Evolutionary conservation across 1,140 invertebrate genomes (phyloP), one percentile per base, ranked within the genome.

Genomic region (Papilio polytes): DNA sequence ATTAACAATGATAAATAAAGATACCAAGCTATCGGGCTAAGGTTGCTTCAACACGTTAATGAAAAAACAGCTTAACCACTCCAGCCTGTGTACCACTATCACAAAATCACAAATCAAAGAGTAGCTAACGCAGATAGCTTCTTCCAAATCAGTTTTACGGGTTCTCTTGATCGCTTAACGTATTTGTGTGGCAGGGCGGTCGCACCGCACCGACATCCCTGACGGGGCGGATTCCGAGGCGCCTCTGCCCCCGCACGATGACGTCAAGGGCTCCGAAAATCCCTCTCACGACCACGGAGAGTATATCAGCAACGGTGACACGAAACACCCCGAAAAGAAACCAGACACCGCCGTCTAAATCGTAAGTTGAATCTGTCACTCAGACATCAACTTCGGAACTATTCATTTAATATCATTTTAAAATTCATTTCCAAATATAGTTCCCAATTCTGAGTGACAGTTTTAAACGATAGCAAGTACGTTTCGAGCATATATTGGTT

Each of bases 271-370:
- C 53, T 89, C 95, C 1, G 96, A 96, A 84, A 96, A 96, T 86
- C 96, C 95, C 46, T 93, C 96, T 44, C 95, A 96, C 85, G 95
- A 96, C 83, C 95, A 95, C 81, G 94, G 95, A 26, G 95, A 96
- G 79, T 96, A 96, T 88, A 96, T 96, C 88, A 90, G 90, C 84
- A 96, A 96, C 85, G 95, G 96, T 1, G 95, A 96, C 90, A 95
- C 95, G 78, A 94, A 96, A 86, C 91, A 92, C 74, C 88, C 90
- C 66, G 95, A 96, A 89, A 95, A 96, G 91, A 96, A 96, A 87
- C 95, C 96, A 9, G 95, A 96, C 87, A 96, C 96, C 0, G 95
- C 95, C 31, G 96, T 96, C 81, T 96, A 96, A 92, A 82, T 84
- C 83, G 87, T 91, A 89, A 90, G 87, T 88, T 81, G 80, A 44